phyloP scores from a whole-genome alignment of 1,140 invertebrate genomes.

The Brachionus koreanus region DNA sequence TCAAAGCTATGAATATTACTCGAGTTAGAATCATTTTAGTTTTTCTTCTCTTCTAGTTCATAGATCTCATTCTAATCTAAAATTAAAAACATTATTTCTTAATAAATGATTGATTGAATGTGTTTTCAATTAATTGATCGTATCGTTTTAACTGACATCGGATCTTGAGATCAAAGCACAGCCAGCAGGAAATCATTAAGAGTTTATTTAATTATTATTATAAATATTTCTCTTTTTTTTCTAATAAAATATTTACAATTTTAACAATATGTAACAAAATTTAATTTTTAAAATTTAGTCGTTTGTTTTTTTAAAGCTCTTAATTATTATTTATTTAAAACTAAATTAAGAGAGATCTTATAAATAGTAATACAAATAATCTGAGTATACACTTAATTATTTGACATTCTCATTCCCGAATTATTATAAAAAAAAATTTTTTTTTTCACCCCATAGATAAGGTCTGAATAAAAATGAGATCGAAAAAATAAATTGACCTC shows the following conservation, averaged over 20 bases:
- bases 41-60: neutral
- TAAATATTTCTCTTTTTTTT: no score
- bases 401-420: neutral
- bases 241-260: no score
- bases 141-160: neutral
- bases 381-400: neutral
- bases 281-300: neutral
- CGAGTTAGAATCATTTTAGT: neutral
- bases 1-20: neutral
- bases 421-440: neutral
- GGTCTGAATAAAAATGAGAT: neutral
- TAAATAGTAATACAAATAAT: neutral
- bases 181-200: neutral
- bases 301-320: neutral
- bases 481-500: neutral
- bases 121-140: neutral
- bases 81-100: neutral
- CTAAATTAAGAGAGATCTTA: neutral
- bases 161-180: neutral
- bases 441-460: neutral
- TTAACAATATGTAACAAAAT: no score
- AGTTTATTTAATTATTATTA: neutral
- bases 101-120: neutral
- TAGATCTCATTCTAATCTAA: slow-evolving; percentile 14
- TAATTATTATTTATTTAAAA: neutral